These are phyloP conservation scores for Thomomys bottae DNA, from an alignment of 2,113 vertebrate genomes.

Conservation along the genomic window DNA sequence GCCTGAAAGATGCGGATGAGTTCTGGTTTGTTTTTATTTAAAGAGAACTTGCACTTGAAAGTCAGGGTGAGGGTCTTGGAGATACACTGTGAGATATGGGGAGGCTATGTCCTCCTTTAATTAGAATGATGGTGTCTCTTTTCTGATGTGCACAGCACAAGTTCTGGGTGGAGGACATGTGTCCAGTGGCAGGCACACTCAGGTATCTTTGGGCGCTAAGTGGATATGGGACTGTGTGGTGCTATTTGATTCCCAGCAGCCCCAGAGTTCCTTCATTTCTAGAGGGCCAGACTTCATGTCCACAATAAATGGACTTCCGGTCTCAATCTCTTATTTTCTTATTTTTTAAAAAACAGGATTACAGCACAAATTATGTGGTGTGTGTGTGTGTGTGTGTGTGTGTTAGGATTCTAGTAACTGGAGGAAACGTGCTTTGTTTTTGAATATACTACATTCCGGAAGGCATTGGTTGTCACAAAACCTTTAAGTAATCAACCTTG, in stretches of 20 bases:
- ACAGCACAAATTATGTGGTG: no score
- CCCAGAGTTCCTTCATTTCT: fast-evolving
- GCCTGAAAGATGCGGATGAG: fast-evolving
- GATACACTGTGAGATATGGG: not conserved
- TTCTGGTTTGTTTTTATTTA: not conserved
- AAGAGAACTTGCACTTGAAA: not conserved
- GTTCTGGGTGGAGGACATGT: not conserved
- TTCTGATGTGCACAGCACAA: not conserved
- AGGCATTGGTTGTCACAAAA: no score
- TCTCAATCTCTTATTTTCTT: not conserved
- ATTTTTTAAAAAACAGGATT: not conserved
- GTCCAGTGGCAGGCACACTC: not conserved
- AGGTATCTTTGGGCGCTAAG: fast-evolving
- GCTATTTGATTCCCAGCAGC: not conserved
- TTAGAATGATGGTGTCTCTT: not conserved
- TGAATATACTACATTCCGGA: fast-evolving
- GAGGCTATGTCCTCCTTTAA: not conserved
- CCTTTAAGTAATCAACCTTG: not conserved
- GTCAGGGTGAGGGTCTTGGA: not conserved
- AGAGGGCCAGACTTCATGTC: not conserved
- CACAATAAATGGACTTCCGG: fast-evolving
- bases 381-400: no score
- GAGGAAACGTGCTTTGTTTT: not conserved
- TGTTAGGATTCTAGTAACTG: not conserved
- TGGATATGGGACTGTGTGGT: fast-evolving